Evolutionary conservation across 1,140 invertebrate species (phyloP).

Genomic region (Lepidostoma basale): DNA sequence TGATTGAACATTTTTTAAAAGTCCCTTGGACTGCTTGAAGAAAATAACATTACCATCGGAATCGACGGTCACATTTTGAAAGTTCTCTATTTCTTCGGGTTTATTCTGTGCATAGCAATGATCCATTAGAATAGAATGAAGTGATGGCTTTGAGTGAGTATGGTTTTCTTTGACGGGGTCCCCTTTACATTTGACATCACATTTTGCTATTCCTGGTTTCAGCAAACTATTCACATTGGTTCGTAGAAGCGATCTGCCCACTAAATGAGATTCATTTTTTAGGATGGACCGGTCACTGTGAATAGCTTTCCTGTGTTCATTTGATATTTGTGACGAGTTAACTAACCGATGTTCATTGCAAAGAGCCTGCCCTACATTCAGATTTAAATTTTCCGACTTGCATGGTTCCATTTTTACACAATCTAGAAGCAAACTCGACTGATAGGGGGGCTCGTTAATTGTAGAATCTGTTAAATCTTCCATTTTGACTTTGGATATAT

Average conservation of each 20-base stretch:
- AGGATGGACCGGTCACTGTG: neutral
- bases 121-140: slow-evolving; percentile 3
- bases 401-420: too few species aligned
- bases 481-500: slow-evolving; percentile 19
- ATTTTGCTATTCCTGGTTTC: neutral
- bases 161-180: too few species aligned
- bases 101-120: slow-evolving; percentile 26
- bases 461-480: too few species aligned
- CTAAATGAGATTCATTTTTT: neutral
- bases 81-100: neutral
- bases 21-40: neutral
- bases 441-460: too few species aligned
- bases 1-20: neutral
- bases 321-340: neutral
- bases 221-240: neutral
- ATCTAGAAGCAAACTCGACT: too few species aligned
- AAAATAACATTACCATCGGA: neutral
- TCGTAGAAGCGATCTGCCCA: slow-evolving; percentile 5
- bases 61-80: neutral
- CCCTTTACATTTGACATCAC: too few species aligned
- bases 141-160: too few species aligned
- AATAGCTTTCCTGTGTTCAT: slow-evolving; percentile 13
- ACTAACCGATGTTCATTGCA: too few species aligned
- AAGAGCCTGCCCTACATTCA: too few species aligned
- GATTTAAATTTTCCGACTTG: too few species aligned